A percentile compares a stretch with the other conserved stretches of the same genome.
These are phyloP conservation scores for Trissolcus basalis DNA, from an alignment of 1,140 invertebrate genomes.

Conservation along the genomic window DNA sequence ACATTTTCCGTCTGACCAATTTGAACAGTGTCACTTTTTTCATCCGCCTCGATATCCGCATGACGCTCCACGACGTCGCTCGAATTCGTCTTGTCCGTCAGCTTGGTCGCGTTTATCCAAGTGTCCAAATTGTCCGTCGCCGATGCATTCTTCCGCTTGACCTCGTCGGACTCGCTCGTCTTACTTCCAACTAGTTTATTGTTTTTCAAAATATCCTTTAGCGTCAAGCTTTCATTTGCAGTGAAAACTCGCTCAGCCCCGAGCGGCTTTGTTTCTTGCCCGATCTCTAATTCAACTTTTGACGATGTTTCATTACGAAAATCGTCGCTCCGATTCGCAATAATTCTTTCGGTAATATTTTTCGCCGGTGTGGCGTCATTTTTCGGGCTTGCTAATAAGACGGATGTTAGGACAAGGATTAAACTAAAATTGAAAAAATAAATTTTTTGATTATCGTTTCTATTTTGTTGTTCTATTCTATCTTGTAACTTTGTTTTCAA, in stretches of 20 bases:
- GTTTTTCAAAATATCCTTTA: conserved; percentile 8
- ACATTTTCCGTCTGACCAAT: conserved; percentile 12
- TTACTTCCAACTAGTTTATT: conserved; percentile 9
- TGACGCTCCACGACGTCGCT: conserved; percentile 7
- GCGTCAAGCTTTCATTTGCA: conserved; percentile 9
- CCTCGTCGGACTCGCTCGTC: not conserved
- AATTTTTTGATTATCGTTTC: not conserved
- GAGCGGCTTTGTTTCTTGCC: conserved; percentile 25
- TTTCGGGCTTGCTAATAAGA: conserved; percentile 6
- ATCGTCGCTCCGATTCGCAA: not conserved
- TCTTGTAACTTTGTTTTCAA: too few relatives aligned
- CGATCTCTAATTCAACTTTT: conserved; percentile 26
- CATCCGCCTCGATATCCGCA: not conserved
- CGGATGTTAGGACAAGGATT: conserved; percentile 24
- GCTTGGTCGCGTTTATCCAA: conserved; percentile 5
- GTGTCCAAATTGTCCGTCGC: conserved; percentile 3
- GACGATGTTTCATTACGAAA: conserved; percentile 16
- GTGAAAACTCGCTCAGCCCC: conserved; percentile 10
- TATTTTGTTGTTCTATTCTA: too few relatives aligned
- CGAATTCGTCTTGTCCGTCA: conserved; percentile 14
- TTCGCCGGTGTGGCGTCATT: conserved; percentile 18
- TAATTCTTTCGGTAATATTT: not conserved
- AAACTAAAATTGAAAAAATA: conserved; percentile 24
- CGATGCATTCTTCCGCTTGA: conserved; percentile 13
- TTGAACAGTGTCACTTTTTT: conserved; percentile 1